Conservation (phyloP, 2,888 invertebrate species). For the Cancer borealis region DNA sequence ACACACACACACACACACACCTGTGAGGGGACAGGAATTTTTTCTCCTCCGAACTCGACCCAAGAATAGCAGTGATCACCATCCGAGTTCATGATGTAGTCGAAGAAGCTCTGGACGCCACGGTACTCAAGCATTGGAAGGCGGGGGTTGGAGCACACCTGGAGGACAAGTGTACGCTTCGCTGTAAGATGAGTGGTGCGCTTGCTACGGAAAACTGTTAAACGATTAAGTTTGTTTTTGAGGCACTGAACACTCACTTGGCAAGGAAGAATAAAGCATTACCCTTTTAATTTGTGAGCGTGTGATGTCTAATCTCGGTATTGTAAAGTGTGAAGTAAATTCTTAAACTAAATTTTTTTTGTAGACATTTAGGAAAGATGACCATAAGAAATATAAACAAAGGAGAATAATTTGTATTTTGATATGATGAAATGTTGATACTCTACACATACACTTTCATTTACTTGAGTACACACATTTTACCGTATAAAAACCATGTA, state of each 20-base stretch:
- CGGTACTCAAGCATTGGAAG: conserved; percentile 68
- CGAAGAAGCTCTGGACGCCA: conserved; percentile 75
- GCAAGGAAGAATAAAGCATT: not conserved
- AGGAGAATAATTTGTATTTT: too few relatives aligned
- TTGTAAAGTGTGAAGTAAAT: too few relatives aligned
- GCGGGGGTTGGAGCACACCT: conserved; percentile 68
- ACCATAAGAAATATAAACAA: too few relatives aligned
- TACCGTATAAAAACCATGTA: too few relatives aligned
- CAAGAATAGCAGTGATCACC: conserved; percentile 74
- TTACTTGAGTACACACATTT: too few relatives aligned
- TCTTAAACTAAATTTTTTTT: too few relatives aligned
- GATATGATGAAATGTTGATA: too few relatives aligned
- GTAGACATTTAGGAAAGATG: too few relatives aligned
- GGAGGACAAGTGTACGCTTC: not conserved
- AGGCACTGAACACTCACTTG: not conserved
- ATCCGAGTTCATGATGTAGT: conserved; percentile 63
- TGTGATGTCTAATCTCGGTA: too few relatives aligned
- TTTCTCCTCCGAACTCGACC: conserved; percentile 76
- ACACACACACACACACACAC: conserved; percentile 44
- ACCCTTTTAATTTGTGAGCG: too few relatives aligned
- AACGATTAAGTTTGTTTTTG: not conserved
- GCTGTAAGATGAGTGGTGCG: not conserved
- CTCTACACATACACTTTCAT: too few relatives aligned
- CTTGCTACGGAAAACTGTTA: not conserved
- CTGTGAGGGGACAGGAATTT: conserved; percentile 71